Evolutionary conservation across 2,888 invertebrate species (phyloP).

Genomic region (Pinctada fucata): DNA sequence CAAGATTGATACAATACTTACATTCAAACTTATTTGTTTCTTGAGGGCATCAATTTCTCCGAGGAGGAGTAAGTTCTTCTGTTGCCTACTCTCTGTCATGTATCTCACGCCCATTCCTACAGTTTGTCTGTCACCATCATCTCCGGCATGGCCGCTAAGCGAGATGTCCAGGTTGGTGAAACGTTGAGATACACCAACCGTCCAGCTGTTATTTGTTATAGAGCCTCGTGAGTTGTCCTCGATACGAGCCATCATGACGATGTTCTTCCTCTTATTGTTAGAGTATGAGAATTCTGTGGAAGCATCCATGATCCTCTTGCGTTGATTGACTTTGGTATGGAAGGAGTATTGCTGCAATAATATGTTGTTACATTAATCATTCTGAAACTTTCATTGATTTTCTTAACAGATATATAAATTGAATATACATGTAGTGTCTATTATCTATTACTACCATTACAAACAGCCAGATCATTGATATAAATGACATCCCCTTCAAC

Average conservation of each 20-base stretch:
- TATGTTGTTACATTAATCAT: not conserved
- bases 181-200: constrained; percentile 60
- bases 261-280: constrained; percentile 53
- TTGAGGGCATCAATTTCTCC: constrained; percentile 57
- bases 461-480: no score
- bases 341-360: constrained; percentile 55
- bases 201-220: constrained; percentile 51
- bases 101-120: constrained; percentile 57
- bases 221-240: constrained; percentile 20
- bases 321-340: constrained; percentile 54
- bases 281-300: constrained; percentile 63
- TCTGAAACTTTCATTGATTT: not conserved
- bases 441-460: no score
- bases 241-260: constrained; percentile 52
- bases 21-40: constrained; percentile 54
- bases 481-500: no score
- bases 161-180: constrained; percentile 60
- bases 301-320: constrained; percentile 50
- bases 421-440: no score
- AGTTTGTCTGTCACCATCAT: constrained; percentile 40
- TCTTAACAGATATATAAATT: no score
- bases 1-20: constrained; percentile 26
- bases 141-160: constrained; percentile 53
- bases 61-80: constrained; percentile 54
- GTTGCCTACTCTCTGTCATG: constrained; percentile 48